Evolutionary conservation across 2,113 vertebrate species (phyloP).

Genomic region (Motacilla alba): DNA sequence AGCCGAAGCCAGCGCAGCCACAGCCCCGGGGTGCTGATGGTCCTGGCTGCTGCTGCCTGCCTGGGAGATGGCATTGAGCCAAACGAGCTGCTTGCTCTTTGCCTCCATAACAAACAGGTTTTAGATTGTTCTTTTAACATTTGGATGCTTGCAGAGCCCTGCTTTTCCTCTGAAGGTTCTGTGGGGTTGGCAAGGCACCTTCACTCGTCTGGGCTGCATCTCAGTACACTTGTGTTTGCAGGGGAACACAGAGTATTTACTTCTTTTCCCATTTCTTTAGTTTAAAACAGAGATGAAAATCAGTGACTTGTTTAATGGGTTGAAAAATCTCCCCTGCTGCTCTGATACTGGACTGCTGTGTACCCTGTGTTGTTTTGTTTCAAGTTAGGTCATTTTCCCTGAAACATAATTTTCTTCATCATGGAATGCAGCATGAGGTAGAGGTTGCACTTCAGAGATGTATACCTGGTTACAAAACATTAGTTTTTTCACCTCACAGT

Average conservation of each 20-base stretch:
- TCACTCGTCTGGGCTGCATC: neutral
- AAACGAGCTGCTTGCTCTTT: neutral
- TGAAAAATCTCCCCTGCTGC: neutral
- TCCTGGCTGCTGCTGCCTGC: neutral
- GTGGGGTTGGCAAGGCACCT: neutral
- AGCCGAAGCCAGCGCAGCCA: neutral
- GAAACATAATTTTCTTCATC: neutral
- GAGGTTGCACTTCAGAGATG: neutral
- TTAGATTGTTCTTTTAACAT: neutral
- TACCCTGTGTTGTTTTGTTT: neutral
- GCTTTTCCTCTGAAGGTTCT: neutral
- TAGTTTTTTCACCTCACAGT: neutral
- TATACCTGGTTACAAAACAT: neutral
- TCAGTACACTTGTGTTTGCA: neutral
- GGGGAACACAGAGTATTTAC: neutral
- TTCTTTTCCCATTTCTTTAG: neutral
- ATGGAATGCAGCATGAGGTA: neutral
- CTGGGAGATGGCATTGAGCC: neutral
- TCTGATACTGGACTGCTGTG: neutral
- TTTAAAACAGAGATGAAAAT: neutral
- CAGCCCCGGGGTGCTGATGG: neutral
- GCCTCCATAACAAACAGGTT: accelerated
- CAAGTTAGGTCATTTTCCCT: neutral
- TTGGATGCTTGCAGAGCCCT: neutral
- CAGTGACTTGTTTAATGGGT: neutral